Evolutionary conservation across 2,113 vertebrate genomes (phyloP), one percentile per base, ranked within the genome.

Genomic region (Sorex araneus): DNA sequence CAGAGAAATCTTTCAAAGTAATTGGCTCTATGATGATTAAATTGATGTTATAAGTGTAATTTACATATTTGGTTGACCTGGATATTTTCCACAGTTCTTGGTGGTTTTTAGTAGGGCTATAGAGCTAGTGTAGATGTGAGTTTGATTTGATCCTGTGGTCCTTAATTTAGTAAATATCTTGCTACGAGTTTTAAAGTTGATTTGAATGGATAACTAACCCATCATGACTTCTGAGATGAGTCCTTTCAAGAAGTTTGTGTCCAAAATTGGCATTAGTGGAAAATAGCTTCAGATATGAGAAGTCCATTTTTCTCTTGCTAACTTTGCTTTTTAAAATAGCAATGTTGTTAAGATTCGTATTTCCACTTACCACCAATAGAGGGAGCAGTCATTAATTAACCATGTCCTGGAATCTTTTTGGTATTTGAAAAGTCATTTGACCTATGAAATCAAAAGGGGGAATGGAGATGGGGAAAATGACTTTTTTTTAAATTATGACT

Each of bases 311-410:
- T 45, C 54, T 77, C n/a, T 47, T 76, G 15, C 82, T 88, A 45
- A 69, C 79, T 95, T 94, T 90, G 11, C 69, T 90, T 83, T 30
- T 92, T 77, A 25, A 84, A 93, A 40, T 69, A 67, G 34, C 30
- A 25, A 5, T 84, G 43, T 87, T 84, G 43, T 87, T 21, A 77
- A 89, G 32, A 87, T 47, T 93, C 60, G n/a, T 93, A 86, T 95
- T 94, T 94, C 90, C 60, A 88, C 25, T 84, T 89, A 78, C 30
- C 66, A 78, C 93, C 95, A 91, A 92, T 34, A 97, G 94, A 96
- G 93, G 96, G 95, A 94, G 94, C 75, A 63, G 89, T 84, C 69
- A 84, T 86, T 89, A 96, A 95, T 89, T 93, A 94, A 91, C 28
- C 80, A 3, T 64, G 83, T 71, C 82, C 80, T 75, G 30, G 43